Evolutionary conservation across 2,888 invertebrate genomes (phyloP).

Genomic region (Rhogogaster chlorosoma): DNA sequence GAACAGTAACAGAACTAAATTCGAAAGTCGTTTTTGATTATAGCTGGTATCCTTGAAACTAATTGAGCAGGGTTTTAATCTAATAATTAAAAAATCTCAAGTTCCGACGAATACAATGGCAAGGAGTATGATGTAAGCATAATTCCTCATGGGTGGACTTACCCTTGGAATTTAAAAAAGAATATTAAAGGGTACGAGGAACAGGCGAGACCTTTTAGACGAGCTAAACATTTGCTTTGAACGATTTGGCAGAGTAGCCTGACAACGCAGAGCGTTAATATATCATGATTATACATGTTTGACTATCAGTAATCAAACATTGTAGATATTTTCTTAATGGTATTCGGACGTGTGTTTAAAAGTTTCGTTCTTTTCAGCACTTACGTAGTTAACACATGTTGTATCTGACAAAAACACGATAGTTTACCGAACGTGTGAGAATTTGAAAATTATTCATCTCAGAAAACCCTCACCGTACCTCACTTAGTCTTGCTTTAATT

Average conservation of each 20-base stretch:
- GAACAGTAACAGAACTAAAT: no score
- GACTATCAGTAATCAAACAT: background rate
- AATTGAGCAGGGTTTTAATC: no score
- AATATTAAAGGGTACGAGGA: background rate
- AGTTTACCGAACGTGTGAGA: constrained; percentile 7
- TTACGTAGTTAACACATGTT: background rate
- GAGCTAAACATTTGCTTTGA: background rate
- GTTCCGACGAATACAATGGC: no score
- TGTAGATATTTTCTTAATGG: constrained; percentile 1
- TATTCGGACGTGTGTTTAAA: constrained; percentile 9
- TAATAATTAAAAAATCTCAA: no score
- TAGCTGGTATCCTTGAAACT: no score
- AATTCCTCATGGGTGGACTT: background rate
- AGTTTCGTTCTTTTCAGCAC: background rate
- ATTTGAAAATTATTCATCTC: background rate
- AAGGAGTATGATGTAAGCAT: background rate
- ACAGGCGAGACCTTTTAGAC: background rate
- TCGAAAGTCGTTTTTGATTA: no score
- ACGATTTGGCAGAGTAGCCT: background rate
- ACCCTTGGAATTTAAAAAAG: background rate
- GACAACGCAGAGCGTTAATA: background rate
- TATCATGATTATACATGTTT: background rate
- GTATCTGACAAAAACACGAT: background rate
- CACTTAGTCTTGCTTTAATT: background rate
- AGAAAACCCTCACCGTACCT: background rate